Base-by-base conservation (phyloP, 2,797 vertebrate species). In the Microctenopoma lineatum region DNA sequence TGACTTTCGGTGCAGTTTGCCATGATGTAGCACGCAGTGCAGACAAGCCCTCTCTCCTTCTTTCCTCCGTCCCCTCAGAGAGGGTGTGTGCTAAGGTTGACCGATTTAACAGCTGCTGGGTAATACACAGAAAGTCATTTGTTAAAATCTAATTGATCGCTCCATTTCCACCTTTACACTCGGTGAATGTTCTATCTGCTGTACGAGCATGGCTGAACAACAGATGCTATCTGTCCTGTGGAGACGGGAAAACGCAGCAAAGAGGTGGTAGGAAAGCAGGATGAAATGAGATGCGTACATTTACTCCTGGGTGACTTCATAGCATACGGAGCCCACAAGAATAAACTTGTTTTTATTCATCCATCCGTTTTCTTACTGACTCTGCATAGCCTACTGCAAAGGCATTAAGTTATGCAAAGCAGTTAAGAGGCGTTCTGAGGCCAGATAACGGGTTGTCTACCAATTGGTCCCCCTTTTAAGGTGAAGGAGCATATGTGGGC, bases 81-180 rank as follows among this genome's bases (percentile, higher is more conserved):
- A 68, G 68, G 51, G 70, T 50, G 77, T 38, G 80, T 69, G 88
- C 84, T 89, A 89, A 85, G 90, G 90, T 87, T 92, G 91, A 92
- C 89, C 85, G 87, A 92, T 92, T 94, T 93, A 92, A 91, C 91
- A 92, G 89, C 92, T 92, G 92, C 91, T 90, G 87, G 93, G 89
- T 91, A 91, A 91, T 89, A 88, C 86, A 92, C 84, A 90, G 87
- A 92, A 92, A 92, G 93, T 93, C 75, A 89, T 94, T 93, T 94
- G 92, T 94, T 94, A 92, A 93, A 93, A 92, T 90, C 90, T 89
- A 94, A 94, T 93, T 93, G 93, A 94, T 94, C 81, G 90, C 92
- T 92, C 85, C 87, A 89, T 88, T 92, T 92, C 82, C 87, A 90
- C 88, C 89, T 90, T 87, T 82, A 79, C 88, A 90, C 86, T 88